phyloP scores from a whole-genome alignment of 2,797 vertebrate genomes.

The Picus viridis region DNA sequence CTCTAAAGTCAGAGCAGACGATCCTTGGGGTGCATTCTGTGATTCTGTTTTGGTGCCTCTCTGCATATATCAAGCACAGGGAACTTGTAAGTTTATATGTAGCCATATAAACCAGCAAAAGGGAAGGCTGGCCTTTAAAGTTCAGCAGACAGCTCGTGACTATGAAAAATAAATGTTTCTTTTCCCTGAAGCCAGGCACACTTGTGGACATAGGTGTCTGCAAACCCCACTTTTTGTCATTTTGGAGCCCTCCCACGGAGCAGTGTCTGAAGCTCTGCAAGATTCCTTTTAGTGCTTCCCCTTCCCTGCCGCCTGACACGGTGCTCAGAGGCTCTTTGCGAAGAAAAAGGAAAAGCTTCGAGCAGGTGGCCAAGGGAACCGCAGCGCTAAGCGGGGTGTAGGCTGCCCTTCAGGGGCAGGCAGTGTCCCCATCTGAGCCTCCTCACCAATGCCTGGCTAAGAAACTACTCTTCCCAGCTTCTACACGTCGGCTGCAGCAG shows the following conservation, averaged over 20 bases:
- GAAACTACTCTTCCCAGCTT: background rate
- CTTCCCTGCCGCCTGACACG: rapidly evolving
- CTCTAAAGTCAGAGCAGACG: no score
- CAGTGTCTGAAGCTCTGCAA: background rate
- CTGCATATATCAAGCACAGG: background rate
- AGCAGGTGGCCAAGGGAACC: rapidly evolving
- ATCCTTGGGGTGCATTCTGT: no score
- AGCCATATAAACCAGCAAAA: background rate
- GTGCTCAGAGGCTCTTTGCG: background rate
- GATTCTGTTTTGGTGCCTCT: background rate
- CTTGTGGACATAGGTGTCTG: background rate
- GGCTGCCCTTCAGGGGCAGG: background rate
- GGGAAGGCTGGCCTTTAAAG: background rate
- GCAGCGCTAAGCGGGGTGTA: rapidly evolving
- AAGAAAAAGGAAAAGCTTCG: background rate
- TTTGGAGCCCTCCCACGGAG: rapidly evolving
- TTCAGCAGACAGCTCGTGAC: background rate
- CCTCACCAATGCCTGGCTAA: rapidly evolving
- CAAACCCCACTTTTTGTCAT: background rate
- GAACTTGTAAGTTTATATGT: background rate
- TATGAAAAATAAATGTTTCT: background rate
- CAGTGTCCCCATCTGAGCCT: rapidly evolving
- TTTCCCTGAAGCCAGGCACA: background rate
- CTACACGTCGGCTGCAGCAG: rapidly evolving
- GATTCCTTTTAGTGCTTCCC: background rate